Evolutionary conservation across 2,888 invertebrate genomes (phyloP).

Genomic region (Cheilosia vulpina): DNA sequence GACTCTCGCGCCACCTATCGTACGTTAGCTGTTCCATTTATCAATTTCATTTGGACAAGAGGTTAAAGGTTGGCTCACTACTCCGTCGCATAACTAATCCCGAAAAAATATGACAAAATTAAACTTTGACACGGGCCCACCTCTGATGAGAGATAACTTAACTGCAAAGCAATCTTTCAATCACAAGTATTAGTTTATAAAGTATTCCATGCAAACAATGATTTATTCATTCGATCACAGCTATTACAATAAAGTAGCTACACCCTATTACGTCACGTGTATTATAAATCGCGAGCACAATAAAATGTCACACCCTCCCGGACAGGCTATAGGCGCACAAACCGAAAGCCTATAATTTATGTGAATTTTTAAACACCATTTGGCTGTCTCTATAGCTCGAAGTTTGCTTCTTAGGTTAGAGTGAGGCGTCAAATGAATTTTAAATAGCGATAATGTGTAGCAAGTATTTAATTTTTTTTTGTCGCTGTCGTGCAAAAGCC

Average conservation of each 20-base stretch:
- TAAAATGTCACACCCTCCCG: background rate
- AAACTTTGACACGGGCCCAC: too few species aligned
- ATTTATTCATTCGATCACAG: background rate
- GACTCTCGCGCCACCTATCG: too few species aligned
- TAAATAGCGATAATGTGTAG: background rate
- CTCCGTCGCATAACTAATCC: too few species aligned
- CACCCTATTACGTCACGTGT: background rate
- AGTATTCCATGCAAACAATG: background rate
- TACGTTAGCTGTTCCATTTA: too few species aligned
- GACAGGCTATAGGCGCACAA: background rate
- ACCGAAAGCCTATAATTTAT: conserved; percentile 2
- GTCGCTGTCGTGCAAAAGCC: too few species aligned
- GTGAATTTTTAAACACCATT: background rate
- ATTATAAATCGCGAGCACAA: background rate
- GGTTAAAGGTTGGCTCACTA: too few species aligned
- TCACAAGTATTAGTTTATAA: too few species aligned
- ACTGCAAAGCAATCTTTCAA: too few species aligned
- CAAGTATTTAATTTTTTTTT: background rate
- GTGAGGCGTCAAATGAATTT: too few species aligned
- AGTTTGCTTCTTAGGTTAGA: background rate
- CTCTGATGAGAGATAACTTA: too few species aligned
- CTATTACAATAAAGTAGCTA: background rate
- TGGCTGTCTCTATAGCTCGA: background rate
- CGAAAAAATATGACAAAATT: too few species aligned
- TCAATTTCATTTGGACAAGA: too few species aligned